These are phyloP conservation scores for Ophion obscuratus DNA, from an alignment of 2,888 invertebrate species.

Conservation along the genomic window DNA sequence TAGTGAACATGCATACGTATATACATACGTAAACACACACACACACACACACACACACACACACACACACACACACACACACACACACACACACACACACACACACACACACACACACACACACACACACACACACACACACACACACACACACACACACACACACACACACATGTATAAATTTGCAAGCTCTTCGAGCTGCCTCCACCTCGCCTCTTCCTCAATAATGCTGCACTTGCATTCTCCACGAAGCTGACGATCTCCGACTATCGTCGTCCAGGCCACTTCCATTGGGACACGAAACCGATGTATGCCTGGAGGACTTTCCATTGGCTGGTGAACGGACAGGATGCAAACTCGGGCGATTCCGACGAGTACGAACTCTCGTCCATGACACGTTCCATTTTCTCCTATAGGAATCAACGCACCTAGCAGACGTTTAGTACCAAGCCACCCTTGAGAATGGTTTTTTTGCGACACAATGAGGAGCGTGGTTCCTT, in stretches of 20 bases:
- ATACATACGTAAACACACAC: neutral
- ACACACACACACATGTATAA: neutral
- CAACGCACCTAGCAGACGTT: too few species aligned
- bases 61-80: too few species aligned
- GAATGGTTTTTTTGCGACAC: too few species aligned
- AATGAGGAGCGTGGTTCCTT: too few species aligned
- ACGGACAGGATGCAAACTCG: neutral
- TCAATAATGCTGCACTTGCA: slow-evolving; percentile 67
- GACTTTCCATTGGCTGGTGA: neutral
- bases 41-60: neutral
- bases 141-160: too few species aligned
- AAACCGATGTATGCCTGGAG: neutral
- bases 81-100: too few species aligned
- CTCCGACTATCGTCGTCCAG: slow-evolving; percentile 33
- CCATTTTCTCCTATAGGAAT: too few species aligned
- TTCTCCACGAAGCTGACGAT: slow-evolving; percentile 37
- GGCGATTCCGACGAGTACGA: neutral
- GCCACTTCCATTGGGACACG: slow-evolving; percentile 4
- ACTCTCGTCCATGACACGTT: neutral
- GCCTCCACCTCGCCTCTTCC: slow-evolving; percentile 23
- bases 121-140: too few species aligned
- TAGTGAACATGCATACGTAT: neutral
- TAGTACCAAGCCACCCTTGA: too few species aligned
- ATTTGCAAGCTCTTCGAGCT: slow-evolving; percentile 29
- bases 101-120: too few species aligned